phyloP scores from a whole-genome alignment of 1,140 invertebrate genomes.

The Eupristina koningsbergeri region DNA sequence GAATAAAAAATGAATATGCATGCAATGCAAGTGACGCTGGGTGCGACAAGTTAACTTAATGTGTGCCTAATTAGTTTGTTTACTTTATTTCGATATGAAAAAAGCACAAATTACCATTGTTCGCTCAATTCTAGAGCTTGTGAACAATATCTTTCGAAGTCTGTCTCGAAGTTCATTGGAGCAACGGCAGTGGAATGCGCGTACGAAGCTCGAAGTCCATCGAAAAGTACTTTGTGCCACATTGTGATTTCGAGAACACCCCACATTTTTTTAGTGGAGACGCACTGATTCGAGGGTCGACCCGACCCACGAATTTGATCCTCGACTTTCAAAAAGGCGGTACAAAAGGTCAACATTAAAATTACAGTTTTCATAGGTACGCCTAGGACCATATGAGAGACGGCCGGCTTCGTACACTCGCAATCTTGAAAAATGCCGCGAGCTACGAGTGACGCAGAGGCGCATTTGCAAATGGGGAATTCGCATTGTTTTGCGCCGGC shows the following conservation, averaged over 20 bases:
- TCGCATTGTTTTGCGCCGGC: neutral
- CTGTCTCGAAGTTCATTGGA: slow-evolving; percentile 37
- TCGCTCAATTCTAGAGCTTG: neutral
- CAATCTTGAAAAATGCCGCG: slow-evolving; percentile 28
- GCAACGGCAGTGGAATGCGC: slow-evolving; percentile 47
- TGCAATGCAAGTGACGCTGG: no score
- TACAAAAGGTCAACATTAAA: neutral
- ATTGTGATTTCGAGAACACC: neutral
- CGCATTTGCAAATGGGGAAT: neutral
- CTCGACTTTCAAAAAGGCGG: slow-evolving; percentile 22
- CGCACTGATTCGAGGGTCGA: no score
- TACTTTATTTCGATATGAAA: neutral
- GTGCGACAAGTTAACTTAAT: no score
- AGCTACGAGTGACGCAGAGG: neutral
- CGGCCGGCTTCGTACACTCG: no score
- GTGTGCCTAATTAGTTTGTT: neutral
- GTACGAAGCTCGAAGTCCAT: slow-evolving; percentile 12
- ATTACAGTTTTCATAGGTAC: slow-evolving; percentile 29
- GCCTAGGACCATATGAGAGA: slow-evolving; percentile 22
- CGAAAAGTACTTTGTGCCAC: slow-evolving; percentile 30
- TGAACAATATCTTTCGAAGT: slow-evolving; percentile 17
- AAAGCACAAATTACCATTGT: neutral
- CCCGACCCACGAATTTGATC: no score
- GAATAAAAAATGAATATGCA: no score
- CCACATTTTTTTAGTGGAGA: no score